Base-by-base conservation (phyloP, 2,113 vertebrate genomes). In the Syngnathus typhle region DNA sequence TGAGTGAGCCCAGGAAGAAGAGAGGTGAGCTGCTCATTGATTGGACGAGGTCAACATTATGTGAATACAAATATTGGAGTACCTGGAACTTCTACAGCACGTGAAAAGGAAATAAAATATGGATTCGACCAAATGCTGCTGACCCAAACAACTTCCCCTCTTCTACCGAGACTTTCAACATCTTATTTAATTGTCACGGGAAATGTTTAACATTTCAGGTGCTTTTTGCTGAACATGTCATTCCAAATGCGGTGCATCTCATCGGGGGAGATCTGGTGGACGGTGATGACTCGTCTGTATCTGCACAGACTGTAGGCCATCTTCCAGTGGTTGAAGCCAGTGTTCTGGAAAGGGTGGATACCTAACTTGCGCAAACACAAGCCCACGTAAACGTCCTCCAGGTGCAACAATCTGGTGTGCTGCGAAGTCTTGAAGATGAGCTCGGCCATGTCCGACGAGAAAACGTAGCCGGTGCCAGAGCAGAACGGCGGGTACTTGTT, bases 201-300 rank as follows among this genome's bases (percentile, higher is more conserved):
- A 32, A 3, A 32, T 32, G 27, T 36, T 58, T 32, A 99, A 92
- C 97, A 99, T 90, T 94, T 92, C 73, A 99, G 94, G 89, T 98
- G 96, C 81, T 98, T 99, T 91, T 98, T 99, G 92, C 96, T 99
- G 82, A 95, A 94, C 97, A 99, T 99, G 87, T 99, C 97, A 62
- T 98, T 98, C 96, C 96, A 99, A 87, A 99, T 95, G 61, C 95
- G 94, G 84, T 99, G 97, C 94, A 99, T 98, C 91, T 98, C 96
- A 86, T 98, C 96, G 0, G 97, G 97, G 32, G 96, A 94, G 87
- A 99, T 97, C 90, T 98, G 95, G 88, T 99, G 97, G 70, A 98
- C 96, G 0, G 97, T 99, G 87, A 99, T 96, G 59, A 99, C 94
- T 5, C 97, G 90, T 3, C 96, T 92, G 82, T 96, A 99, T 74